Evolutionary conservation across 2,113 vertebrate species (phyloP).

Genomic region (Cochlearius cochlearius): DNA sequence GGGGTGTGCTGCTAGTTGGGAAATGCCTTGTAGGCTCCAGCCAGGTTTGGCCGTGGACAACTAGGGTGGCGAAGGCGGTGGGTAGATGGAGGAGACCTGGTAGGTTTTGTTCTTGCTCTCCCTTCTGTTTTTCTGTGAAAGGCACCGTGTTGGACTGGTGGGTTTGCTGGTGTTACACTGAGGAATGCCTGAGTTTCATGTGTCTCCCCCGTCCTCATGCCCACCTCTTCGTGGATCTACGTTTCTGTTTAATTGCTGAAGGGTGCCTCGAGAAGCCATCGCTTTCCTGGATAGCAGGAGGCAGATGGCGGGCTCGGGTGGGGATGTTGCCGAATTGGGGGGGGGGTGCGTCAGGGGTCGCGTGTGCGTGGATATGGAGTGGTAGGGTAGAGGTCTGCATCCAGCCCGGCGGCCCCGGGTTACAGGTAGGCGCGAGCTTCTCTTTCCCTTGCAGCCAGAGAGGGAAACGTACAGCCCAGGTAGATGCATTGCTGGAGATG

Average conservation of each 20-base stretch:
- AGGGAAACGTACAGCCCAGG: not conserved
- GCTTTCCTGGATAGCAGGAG: not conserved
- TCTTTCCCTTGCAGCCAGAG: not conserved
- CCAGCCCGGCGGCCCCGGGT: not conserved
- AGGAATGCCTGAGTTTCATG: not conserved
- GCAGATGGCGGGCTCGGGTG: not conserved
- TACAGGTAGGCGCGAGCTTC: not conserved
- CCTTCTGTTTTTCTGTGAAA: not conserved
- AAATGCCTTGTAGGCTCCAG: not conserved
- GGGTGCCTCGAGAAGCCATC: not conserved
- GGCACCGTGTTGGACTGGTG: not conserved
- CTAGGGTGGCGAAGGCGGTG: not conserved
- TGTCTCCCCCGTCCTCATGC: not conserved
- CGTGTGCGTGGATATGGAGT: fast-evolving
- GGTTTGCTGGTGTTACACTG: not conserved
- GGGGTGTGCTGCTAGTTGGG: not conserved
- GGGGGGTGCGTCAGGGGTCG: not conserved
- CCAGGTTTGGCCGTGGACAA: not conserved
- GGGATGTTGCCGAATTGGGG: not conserved
- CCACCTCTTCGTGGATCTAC: not conserved
- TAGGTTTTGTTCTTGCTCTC: not conserved
- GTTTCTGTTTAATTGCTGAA: not conserved
- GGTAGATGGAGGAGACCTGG: not conserved
- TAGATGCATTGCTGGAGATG: not conserved
- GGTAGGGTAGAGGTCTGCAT: not conserved